Evolutionary conservation across 2,888 invertebrate genomes (phyloP).

Genomic region (Melieria picta): DNA sequence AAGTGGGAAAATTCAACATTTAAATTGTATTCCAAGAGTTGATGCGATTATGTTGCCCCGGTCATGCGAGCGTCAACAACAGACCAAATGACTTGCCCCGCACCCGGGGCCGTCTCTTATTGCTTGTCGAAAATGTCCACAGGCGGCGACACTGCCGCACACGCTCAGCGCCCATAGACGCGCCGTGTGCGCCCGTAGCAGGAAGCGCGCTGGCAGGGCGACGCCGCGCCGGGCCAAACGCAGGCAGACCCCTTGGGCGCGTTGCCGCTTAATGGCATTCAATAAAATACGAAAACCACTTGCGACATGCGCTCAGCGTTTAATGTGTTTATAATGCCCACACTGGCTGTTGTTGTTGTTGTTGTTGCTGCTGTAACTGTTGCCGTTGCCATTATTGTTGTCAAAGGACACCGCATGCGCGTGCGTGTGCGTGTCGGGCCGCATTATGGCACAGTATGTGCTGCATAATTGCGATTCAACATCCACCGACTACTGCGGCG

Average conservation of each 20-base stretch:
- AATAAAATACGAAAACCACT: constrained; percentile 44
- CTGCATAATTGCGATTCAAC: background rate
- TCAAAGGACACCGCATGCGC: background rate
- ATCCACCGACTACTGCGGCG: too few species aligned
- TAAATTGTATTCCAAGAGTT: constrained; percentile 24
- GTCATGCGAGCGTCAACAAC: constrained; percentile 45
- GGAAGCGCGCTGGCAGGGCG: background rate
- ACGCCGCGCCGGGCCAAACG: background rate
- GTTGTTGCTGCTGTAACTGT: constrained; percentile 16
- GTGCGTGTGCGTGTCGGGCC: too few species aligned
- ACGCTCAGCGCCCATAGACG: too few species aligned
- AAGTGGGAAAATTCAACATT: background rate
- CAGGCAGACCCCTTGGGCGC: background rate
- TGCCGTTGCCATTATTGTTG: background rate
- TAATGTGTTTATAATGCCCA: constrained; percentile 40
- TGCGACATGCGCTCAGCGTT: constrained; percentile 46
- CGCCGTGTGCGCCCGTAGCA: background rate
- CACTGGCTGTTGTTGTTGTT: background rate
- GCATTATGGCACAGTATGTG: background rate
- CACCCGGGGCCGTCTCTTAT: constrained; percentile 10
- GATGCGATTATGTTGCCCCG: constrained; percentile 48
- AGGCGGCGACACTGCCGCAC: too few species aligned
- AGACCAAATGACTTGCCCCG: constrained; percentile 22
- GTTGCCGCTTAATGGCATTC: constrained; percentile 26
- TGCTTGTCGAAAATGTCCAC: too few species aligned